Conservation (phyloP, 2,888 invertebrate genomes). For the Hoplodrina ambigua region DNA sequence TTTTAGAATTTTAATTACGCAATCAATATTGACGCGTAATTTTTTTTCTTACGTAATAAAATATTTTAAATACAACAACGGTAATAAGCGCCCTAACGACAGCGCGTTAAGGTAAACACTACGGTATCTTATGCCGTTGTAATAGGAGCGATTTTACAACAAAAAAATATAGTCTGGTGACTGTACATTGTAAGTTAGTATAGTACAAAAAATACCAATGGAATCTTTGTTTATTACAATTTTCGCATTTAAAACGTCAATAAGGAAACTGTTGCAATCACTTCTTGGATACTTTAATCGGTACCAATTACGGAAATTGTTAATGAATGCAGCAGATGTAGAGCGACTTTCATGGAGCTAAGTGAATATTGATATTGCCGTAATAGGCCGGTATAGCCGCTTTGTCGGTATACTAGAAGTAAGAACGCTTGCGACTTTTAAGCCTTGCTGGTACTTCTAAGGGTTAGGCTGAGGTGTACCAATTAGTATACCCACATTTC, state of each 20-base stretch:
- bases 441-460: not conserved
- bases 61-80: constrained; percentile 10
- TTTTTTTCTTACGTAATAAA: constrained; percentile 4
- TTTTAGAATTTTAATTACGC: not conserved
- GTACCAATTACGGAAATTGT: constrained; percentile 66
- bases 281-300: constrained; percentile 59
- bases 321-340: constrained; percentile 53
- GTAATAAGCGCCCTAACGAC: not conserved
- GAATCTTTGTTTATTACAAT: constrained; percentile 8
- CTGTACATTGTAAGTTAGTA: no score
- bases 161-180: no score
- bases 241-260: constrained; percentile 35
- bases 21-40: not conserved
- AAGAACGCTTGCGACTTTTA: not conserved
- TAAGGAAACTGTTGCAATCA: constrained; percentile 66
- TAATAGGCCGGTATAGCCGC: constrained; percentile 11
- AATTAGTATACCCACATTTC: no score
- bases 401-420: constrained; percentile 11
- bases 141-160: no score
- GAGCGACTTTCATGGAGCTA: constrained; percentile 40
- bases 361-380: constrained; percentile 38
- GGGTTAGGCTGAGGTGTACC: no score
- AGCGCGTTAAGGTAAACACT: no score
- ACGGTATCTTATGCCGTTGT: no score
- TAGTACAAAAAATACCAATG: constrained; percentile 8